Conservation (phyloP, 2,113 vertebrate genomes). For the Ciconia stormi region DNA sequence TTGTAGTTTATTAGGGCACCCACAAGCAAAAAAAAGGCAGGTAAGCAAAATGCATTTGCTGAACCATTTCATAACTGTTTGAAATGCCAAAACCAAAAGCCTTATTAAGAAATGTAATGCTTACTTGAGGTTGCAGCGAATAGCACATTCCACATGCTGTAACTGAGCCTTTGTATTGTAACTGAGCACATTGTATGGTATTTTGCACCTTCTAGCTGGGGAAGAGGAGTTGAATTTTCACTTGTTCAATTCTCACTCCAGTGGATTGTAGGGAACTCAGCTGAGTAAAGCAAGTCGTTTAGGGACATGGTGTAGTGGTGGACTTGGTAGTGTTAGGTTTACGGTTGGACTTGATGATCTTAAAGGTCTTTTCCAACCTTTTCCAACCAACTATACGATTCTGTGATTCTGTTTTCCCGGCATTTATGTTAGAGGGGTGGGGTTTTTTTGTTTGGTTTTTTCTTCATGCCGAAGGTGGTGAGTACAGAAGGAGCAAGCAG, state of each 20-base stretch:
- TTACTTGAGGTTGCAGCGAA: background rate
- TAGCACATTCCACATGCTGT: accelerated
- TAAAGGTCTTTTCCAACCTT: too few species aligned
- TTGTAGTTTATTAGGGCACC: background rate
- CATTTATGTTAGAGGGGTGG: too few species aligned
- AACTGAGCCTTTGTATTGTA: background rate
- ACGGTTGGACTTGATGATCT: too few species aligned
- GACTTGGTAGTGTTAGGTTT: too few species aligned
- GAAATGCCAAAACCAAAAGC: background rate
- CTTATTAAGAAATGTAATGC: background rate
- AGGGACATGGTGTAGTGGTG: too few species aligned
- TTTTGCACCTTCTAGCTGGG: background rate
- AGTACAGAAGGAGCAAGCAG: background rate
- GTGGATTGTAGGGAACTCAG: background rate
- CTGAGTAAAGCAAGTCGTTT: background rate
- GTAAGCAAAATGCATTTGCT: background rate
- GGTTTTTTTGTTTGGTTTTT: background rate
- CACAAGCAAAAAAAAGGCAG: background rate
- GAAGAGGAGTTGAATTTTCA: background rate
- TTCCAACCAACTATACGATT: too few species aligned
- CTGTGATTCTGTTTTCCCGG: background rate
- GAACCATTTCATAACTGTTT: background rate
- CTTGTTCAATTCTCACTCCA: background rate
- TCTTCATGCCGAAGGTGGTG: background rate
- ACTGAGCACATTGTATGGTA: background rate